These are phyloP conservation scores for Rhinopomastus cyanomelas DNA, from an alignment of 2,113 vertebrate genomes.

Conservation along the genomic window DNA sequence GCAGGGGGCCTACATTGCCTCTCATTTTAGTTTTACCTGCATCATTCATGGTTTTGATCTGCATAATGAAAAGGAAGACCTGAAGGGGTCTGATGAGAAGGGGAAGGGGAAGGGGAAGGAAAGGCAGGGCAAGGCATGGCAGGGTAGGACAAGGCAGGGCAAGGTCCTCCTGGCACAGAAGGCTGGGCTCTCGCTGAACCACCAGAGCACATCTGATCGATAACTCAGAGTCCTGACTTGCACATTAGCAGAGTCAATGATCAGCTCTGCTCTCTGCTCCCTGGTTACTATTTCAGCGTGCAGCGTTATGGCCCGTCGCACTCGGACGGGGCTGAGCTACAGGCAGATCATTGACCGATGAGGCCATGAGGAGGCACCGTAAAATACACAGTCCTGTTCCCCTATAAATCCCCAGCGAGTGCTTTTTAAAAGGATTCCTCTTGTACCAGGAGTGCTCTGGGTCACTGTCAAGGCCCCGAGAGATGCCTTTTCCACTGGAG, in stretches of 20 bases:
- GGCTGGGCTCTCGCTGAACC: not conserved
- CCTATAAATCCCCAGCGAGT: slow-evolving; percentile 36
- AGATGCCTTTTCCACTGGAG: not conserved
- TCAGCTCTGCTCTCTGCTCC: slow-evolving; percentile 64
- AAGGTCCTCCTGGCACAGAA: not conserved
- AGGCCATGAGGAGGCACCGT: slow-evolving; percentile 56
- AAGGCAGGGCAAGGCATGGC: no score
- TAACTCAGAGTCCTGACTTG: slow-evolving; percentile 54
- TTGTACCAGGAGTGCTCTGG: not conserved
- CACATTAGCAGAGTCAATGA: slow-evolving; percentile 70
- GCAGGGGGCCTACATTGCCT: no score
- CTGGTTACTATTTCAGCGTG: slow-evolving; percentile 73
- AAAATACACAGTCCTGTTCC: slow-evolving; percentile 27
- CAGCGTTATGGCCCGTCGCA: slow-evolving; percentile 61
- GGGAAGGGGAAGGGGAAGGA: no score
- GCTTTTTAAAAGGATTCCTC: slow-evolving; percentile 16
- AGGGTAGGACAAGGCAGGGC: no score
- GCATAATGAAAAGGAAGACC: no score
- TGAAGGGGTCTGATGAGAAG: no score
- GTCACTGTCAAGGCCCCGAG: slow-evolving; percentile 11
- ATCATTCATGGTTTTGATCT: no score
- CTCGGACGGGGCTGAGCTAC: slow-evolving; percentile 64
- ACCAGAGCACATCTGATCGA: slow-evolving; percentile 60
- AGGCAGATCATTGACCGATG: slow-evolving; percentile 67
- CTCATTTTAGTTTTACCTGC: no score